These are phyloP conservation scores for Balearica regulorum DNA, from an alignment of 2,797 vertebrate species.

Conservation along the genomic window DNA sequence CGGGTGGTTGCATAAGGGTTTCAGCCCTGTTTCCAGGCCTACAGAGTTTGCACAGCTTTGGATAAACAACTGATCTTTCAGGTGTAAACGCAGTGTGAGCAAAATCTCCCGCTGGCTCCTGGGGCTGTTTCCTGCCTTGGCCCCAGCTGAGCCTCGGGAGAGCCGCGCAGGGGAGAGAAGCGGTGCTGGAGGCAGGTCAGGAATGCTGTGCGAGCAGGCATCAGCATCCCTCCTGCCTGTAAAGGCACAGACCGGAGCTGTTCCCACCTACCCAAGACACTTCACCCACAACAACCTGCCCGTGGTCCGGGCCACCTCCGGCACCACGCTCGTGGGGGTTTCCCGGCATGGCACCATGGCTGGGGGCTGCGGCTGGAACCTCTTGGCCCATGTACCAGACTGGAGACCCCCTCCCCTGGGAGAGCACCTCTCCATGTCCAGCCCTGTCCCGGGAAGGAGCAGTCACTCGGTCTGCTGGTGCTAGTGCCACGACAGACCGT, in stretches of 20 bases:
- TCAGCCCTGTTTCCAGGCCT: slow-evolving; percentile 3
- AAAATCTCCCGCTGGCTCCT: background rate
- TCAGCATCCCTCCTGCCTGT: background rate
- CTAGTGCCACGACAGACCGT: background rate
- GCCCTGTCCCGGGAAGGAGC: background rate
- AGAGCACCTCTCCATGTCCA: fast-evolving
- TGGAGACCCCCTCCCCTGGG: too few relatives aligned
- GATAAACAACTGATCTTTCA: background rate
- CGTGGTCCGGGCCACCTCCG: fast-evolving
- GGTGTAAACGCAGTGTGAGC: background rate
- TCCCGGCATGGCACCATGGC: fast-evolving
- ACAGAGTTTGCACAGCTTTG: background rate
- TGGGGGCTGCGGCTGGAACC: background rate
- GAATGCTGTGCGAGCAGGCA: background rate
- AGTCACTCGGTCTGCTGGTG: fast-evolving
- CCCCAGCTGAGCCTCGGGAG: background rate
- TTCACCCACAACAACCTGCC: background rate
- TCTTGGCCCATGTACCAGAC: background rate
- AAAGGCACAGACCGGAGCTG: background rate
- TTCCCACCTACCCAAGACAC: fast-evolving
- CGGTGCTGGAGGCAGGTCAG: background rate
- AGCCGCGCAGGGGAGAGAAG: background rate
- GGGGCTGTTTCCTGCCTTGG: background rate
- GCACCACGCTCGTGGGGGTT: fast-evolving
- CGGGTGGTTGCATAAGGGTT: background rate